Evolutionary conservation across 2,113 vertebrate species (phyloP).

Genomic region (Lophius piscatorius): DNA sequence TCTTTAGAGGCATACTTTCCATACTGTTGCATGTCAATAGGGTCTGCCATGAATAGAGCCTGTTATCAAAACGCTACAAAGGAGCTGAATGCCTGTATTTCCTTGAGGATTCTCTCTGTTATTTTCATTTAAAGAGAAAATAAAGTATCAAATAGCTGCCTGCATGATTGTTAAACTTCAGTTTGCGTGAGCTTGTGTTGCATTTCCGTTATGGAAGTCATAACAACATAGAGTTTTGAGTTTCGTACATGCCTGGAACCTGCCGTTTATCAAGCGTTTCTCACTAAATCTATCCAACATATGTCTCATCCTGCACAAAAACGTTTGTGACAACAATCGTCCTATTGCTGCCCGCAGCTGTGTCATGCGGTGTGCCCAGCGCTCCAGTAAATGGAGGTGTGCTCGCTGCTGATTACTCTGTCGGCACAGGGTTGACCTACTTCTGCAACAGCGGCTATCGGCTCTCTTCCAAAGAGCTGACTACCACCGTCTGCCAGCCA

Average conservation of each 20-base stretch:
- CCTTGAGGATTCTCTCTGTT: conserved; percentile 8
- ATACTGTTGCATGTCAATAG: conserved; percentile 10
- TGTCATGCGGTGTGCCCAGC: conserved; percentile 94
- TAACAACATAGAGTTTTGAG: neutral
- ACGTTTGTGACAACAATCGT: conserved; percentile 36
- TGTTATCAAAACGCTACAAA: neutral
- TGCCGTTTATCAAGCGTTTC: conserved; percentile 1
- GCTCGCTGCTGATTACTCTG: conserved; percentile 92
- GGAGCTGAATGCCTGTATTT: neutral
- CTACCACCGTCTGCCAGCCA: conserved; percentile 90
- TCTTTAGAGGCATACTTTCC: conserved; percentile 9
- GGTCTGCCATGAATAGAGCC: conserved; percentile 1
- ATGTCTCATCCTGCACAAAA: conserved; percentile 20
- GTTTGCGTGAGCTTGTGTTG: too few species aligned
- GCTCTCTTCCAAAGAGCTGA: conserved; percentile 93
- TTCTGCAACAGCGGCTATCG: conserved; percentile 94
- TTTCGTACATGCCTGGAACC: neutral
- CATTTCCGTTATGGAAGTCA: neutral
- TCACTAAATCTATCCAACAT: conserved; percentile 7
- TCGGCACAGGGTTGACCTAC: conserved; percentile 91
- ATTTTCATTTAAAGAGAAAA: conserved; percentile 6
- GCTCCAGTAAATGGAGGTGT: conserved; percentile 92
- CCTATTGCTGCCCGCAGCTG: conserved; percentile 80
- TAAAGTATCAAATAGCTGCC: neutral
- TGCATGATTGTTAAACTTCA: neutral